A percentile compares a stretch with the other conserved stretches of the same genome.
These are phyloP conservation scores for Archips crataeganus DNA, from an alignment of 2,888 invertebrate genomes.

Conservation along the genomic window DNA sequence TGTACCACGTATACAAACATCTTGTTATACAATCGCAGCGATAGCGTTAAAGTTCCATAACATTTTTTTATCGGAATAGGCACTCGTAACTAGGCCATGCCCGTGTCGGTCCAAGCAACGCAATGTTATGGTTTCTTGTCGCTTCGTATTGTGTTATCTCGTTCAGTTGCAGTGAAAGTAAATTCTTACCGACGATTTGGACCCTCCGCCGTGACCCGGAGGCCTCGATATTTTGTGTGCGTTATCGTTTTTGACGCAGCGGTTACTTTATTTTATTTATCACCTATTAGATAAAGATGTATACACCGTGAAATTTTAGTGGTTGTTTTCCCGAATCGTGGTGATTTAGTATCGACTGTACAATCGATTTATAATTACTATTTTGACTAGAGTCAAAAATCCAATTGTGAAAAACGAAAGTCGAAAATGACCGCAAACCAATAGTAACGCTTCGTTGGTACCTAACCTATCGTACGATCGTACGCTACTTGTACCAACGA, in stretches of 20 bases:
- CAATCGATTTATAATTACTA: no score
- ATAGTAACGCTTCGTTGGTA: no score
- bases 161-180: conserved; percentile 49
- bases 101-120: conserved; percentile 44
- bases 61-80: conserved; percentile 31
- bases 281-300: neutral
- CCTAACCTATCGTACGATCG: no score
- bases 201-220: conserved; percentile 35
- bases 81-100: conserved; percentile 53
- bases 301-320: no score
- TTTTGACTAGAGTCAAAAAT: no score
- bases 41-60: conserved; percentile 20
- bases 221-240: conserved; percentile 9
- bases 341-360: no score
- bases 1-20: neutral
- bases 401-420: no score
- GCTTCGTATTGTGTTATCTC: conserved; percentile 52
- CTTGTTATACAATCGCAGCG: conserved; percentile 9
- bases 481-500: no score
- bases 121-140: conserved; percentile 50
- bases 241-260: neutral
- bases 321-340: no score
- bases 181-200: conserved; percentile 37
- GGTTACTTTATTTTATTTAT: neutral
- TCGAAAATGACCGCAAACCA: no score